Evolutionary conservation across 2,888 invertebrate genomes (phyloP), one percentile per base, ranked within the genome.

Genomic region (Chironomus riparius): DNA sequence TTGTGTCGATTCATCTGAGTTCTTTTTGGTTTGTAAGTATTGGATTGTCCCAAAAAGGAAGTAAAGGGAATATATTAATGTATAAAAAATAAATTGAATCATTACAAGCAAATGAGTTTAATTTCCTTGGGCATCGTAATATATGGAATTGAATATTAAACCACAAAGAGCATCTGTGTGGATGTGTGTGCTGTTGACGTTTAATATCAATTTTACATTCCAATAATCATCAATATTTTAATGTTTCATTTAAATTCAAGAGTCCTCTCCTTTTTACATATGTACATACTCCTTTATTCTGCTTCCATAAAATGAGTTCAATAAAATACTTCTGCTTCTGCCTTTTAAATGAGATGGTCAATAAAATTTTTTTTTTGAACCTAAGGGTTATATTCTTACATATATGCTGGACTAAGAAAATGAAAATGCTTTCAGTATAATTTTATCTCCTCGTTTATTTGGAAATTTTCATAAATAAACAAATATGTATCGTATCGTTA

Each of bases 201-300:
- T 65, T 74, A 74, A 74, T 74, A 74, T 68, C 74, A 74, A 74
- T 74, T 74, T 74, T 65, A 74, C 74, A 74, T 74, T 65, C 65
- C 74, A 74, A 68, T 74, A 73, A 62, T 73, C 74, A 74, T 74
- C 65, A 74, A 74, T 65, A 74, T 74, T 74, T 74, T 74, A 74
- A 74, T 74, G 74, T 74, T 74, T 74, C 74, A 74, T 74, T 74
- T 74, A 74, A 74, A 74, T 74, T 74, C 74, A 74, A 68, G 74
- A 65, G 68, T 68, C 68, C 47, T 68, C 47, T 68, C 7, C 74
- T 61, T 38, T 38, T 38, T 38, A 38, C 38, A 38, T 38, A 38
- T 38, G 38, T 38, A 62, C 73, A n/a, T 21, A 24, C 24, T 24
- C 13, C 18, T 12, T 24, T 24, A 65, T 22, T 65, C 21, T 18